Conservation (phyloP, 2,888 invertebrate species). For the Drosophila mettleri region DNA sequence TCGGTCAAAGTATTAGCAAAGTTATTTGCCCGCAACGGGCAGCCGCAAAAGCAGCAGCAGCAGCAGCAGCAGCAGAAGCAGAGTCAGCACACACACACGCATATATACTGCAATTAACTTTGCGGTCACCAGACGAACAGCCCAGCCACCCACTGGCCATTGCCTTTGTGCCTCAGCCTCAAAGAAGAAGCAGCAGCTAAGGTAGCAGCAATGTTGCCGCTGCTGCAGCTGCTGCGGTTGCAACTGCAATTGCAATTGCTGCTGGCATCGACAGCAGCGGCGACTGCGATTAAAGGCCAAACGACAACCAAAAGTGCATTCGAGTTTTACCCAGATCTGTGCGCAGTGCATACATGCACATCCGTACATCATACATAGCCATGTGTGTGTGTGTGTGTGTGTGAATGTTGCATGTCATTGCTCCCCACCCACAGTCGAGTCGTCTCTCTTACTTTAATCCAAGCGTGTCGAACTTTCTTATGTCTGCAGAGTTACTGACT, state of each 20-base stretch:
- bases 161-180: constrained; percentile 43
- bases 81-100: constrained; percentile 7
- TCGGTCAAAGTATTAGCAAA: constrained; percentile 75
- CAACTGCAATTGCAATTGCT: constrained; percentile 28
- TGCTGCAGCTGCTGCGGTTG: constrained; percentile 35
- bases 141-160: constrained; percentile 61
- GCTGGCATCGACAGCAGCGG: constrained; percentile 3
- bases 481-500: neutral
- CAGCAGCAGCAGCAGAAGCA: constrained; percentile 19
- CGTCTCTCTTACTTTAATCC: constrained; percentile 17
- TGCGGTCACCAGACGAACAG: constrained; percentile 57
- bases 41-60: constrained; percentile 40
- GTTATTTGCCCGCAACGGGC: constrained; percentile 70
- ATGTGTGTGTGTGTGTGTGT: neutral
- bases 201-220: constrained; percentile 20
- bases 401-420: constrained; percentile 4
- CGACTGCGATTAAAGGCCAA: constrained; percentile 60
- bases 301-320: constrained; percentile 34
- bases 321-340: constrained; percentile 7
- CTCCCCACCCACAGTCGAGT: constrained; percentile 19
- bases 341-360: neutral
- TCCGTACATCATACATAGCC: neutral
- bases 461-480: constrained; percentile 35
- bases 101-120: constrained; percentile 72
- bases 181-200: constrained; percentile 38